phyloP scores from a whole-genome alignment of 23 tunicate species.

The Diplosoma virens region DNA sequence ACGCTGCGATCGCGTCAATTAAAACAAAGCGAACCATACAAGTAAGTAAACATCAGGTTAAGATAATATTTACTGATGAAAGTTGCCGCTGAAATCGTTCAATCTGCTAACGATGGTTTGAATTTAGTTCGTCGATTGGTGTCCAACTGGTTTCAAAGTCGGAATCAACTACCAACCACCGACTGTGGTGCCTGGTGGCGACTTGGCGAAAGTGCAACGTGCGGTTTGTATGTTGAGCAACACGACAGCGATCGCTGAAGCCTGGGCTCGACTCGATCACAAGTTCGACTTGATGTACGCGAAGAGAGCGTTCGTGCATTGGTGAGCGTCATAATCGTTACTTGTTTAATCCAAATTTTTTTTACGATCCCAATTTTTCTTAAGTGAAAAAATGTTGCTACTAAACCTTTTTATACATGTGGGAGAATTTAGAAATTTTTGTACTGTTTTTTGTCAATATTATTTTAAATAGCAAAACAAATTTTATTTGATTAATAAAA shows the following conservation, averaged over 20 bases:
- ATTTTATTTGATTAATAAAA: too few relatives aligned
- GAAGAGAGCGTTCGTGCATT: constrained; percentile 90
- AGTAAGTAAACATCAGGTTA: background rate
- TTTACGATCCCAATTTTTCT: too few relatives aligned
- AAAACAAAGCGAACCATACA: constrained; percentile 80
- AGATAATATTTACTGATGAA: too few relatives aligned
- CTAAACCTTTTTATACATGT: too few relatives aligned
- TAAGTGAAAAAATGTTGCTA: too few relatives aligned
- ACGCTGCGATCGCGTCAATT: constrained; percentile 82
- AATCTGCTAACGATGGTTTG: too few relatives aligned
- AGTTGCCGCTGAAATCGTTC: background rate
- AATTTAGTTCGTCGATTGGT: constrained; percentile 86
- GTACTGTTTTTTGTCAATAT: too few relatives aligned
- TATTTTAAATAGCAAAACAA: too few relatives aligned
- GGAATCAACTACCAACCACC: constrained; percentile 92
- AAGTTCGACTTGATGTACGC: constrained; percentile 94
- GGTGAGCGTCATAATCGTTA: too few relatives aligned
- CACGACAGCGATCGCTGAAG: constrained; percentile 90
- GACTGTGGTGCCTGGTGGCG: constrained; percentile 89
- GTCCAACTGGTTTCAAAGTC: constrained; percentile 90
- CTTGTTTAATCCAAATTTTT: too few relatives aligned
- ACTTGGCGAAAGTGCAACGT: constrained; percentile 90
- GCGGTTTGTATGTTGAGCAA: constrained; percentile 91
- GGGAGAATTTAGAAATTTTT: too few relatives aligned
- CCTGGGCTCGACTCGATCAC: constrained; percentile 92